Conservation (phyloP, 2,113 vertebrate genomes). For the Leucosticte australis region DNA sequence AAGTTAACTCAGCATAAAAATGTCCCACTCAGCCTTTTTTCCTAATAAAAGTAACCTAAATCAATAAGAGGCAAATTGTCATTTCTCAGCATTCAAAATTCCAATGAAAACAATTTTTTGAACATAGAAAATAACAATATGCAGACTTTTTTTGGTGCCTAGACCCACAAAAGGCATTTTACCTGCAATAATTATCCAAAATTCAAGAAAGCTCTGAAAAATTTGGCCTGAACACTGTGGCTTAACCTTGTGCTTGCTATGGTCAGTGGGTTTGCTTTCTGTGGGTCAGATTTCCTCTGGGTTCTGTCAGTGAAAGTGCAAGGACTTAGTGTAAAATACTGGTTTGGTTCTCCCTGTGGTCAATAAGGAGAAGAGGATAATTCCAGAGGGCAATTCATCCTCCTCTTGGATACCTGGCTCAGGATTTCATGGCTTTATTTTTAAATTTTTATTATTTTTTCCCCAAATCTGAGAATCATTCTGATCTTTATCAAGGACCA, state of each 20-base stretch:
- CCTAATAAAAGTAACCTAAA: rapidly evolving
- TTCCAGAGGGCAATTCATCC: neutral
- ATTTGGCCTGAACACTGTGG: neutral
- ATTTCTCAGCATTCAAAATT: neutral
- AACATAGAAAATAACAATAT: neutral
- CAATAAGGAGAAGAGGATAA: neutral
- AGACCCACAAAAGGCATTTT: neutral
- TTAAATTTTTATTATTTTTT: rapidly evolving
- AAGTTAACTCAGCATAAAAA: neutral
- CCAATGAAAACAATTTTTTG: neutral
- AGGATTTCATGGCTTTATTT: neutral
- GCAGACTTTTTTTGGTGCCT: rapidly evolving
- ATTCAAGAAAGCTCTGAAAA: neutral
- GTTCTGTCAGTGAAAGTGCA: neutral
- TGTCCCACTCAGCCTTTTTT: neutral
- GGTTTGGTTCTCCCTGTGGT: neutral
- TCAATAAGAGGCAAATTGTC: rapidly evolving
- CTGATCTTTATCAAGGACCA: neutral
- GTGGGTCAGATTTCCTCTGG: neutral
- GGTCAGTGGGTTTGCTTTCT: neutral
- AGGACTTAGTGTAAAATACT: neutral
- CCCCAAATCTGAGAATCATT: neutral
- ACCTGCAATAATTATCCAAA: neutral
- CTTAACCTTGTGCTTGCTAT: neutral
- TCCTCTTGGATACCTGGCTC: neutral